Evolutionary conservation across 2,113 vertebrate genomes (phyloP).

Genomic region (Reinhardtius hippoglossoides): DNA sequence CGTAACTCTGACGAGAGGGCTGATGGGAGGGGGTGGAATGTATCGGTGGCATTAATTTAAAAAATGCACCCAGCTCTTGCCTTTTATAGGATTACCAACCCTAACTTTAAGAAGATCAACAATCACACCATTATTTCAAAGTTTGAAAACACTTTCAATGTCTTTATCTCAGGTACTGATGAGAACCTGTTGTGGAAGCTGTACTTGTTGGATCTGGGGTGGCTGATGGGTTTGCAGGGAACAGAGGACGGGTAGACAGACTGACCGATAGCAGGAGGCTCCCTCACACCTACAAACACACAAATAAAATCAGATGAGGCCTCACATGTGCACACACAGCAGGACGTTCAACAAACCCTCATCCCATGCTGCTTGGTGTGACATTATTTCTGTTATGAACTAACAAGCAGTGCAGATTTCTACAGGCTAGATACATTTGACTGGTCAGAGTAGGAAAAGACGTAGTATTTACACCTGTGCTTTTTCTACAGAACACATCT

Average conservation of each 20-base stretch:
- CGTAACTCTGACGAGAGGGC: background rate
- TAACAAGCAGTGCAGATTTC: background rate
- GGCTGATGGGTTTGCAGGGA: slow-evolving; percentile 88
- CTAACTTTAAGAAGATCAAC: too few relatives aligned
- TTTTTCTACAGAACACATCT: background rate
- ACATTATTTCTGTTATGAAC: background rate
- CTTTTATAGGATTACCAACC: too few relatives aligned
- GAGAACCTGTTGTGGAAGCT: slow-evolving; percentile 95
- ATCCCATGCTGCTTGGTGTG: too few relatives aligned
- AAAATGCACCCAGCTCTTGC: too few relatives aligned
- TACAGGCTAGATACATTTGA: background rate
- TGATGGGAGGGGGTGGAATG: too few relatives aligned
- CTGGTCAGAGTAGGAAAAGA: too few relatives aligned
- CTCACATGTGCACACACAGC: background rate
- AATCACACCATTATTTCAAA: background rate
- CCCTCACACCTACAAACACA: slow-evolving; percentile 84
- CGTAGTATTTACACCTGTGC: background rate
- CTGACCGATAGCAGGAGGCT: slow-evolving; percentile 81
- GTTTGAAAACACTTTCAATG: background rate
- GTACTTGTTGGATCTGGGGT: slow-evolving; percentile 92
- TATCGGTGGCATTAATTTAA: too few relatives aligned
- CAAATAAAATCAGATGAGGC: background rate
- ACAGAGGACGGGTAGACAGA: slow-evolving; percentile 84
- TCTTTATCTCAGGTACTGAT: background rate
- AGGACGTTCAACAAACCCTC: background rate